These are phyloP conservation scores for Batillaria attramentaria DNA, from an alignment of 1,140 invertebrate genomes.

Conservation along the genomic window DNA sequence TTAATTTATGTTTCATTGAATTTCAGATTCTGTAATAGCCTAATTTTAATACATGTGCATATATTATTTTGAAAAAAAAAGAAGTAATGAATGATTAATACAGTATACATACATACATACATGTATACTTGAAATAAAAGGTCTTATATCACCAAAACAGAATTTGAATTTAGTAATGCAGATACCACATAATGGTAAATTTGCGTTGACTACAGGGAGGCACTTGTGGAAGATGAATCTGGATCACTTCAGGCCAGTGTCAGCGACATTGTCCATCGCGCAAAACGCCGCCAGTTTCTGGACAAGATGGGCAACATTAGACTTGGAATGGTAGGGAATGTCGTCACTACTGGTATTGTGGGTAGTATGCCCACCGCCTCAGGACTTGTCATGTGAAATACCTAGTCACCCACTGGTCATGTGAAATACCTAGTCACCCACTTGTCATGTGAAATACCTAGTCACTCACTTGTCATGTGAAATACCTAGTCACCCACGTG, in stretches of 20 bases:
- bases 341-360: background rate
- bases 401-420: too few species aligned
- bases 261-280: slow-evolving; percentile 91
- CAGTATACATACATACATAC: too few species aligned
- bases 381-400: too few species aligned
- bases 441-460: too few species aligned
- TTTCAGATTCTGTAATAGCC: background rate
- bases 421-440: too few species aligned
- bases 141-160: background rate
- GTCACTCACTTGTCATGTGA: too few species aligned
- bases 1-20: slow-evolving; percentile 21
- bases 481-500: too few species aligned
- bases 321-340: slow-evolving; percentile 83
- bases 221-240: slow-evolving; percentile 95
- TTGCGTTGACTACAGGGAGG: slow-evolving; percentile 82
- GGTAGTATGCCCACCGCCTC: too few species aligned
- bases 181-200: slow-evolving; percentile 12
- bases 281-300: slow-evolving; percentile 84
- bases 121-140: background rate
- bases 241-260: slow-evolving; percentile 91
- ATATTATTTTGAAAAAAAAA: background rate
- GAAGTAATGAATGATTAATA: too few species aligned
- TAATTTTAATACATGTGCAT: background rate
- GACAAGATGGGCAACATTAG: slow-evolving; percentile 82
- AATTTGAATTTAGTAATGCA: background rate